Evolutionary conservation across 2,888 invertebrate species (phyloP).

Genomic region (Drosophila greeni): DNA sequence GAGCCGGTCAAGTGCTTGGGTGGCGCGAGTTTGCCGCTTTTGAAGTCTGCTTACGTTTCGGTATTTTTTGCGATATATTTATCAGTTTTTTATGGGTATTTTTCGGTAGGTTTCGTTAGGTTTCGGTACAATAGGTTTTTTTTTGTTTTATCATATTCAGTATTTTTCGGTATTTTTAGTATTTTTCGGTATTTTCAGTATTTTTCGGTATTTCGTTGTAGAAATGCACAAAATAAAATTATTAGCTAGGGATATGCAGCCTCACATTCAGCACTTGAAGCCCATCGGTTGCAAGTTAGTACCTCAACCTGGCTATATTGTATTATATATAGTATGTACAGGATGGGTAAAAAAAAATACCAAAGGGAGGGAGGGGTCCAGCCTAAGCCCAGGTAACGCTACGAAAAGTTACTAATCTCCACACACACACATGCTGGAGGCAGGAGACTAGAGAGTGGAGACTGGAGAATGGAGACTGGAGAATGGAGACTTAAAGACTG

Average conservation of each 20-base stretch:
- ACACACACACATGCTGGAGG: conserved; percentile 8
- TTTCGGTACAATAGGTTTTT: conserved; percentile 9
- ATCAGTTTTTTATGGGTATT: neutral
- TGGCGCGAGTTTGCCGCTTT: conserved; percentile 55
- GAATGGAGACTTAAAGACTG: neutral
- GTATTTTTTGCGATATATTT: conserved; percentile 1
- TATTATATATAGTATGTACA: conserved; percentile 5
- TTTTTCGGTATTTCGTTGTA: neutral
- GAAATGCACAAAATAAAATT: conserved; percentile 14
- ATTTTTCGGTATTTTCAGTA: neutral
- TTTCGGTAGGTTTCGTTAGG: conserved; percentile 8
- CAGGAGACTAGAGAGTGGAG: neutral
- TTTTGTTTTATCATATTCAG: neutral
- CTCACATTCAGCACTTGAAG: conserved; percentile 15
- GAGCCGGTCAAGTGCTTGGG: conserved; percentile 35
- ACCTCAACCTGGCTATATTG: conserved; percentile 11
- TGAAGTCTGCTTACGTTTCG: conserved; percentile 64
- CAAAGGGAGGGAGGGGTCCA: neutral
- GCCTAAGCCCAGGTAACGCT: conserved; percentile 1
- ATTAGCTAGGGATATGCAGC: conserved; percentile 24
- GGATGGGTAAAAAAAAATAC: neutral
- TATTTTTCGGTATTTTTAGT: neutral
- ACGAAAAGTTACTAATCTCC: conserved; percentile 2
- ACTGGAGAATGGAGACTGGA: neutral
- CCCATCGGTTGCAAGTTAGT: conserved; percentile 12